Evolutionary conservation across 2,888 invertebrate genomes (phyloP).

Genomic region (Ellobium chinense): DNA sequence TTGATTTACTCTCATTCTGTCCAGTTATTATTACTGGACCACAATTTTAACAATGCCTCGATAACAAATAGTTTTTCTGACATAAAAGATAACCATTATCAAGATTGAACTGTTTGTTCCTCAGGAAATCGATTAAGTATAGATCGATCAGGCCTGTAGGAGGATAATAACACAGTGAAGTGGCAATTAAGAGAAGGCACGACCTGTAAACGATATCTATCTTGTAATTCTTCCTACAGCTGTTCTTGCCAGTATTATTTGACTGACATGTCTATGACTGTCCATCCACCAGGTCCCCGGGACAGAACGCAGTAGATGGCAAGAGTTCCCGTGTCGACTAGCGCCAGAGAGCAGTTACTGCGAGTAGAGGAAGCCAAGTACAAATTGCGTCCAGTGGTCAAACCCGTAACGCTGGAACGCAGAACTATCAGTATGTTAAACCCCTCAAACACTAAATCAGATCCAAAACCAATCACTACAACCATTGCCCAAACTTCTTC

Average conservation of each 20-base stretch:
- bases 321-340: conserved; percentile 53
- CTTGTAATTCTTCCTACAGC: no score
- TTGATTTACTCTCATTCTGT: no score
- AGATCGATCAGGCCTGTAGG: no score
- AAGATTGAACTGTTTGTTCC: no score
- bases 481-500: not conserved
- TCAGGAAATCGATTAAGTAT: no score
- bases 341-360: conserved; percentile 59
- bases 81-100: no score
- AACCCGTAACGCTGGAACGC: conserved; percentile 66
- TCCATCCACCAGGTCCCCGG: conserved; percentile 8
- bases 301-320: conserved; percentile 45
- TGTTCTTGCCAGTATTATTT: not conserved
- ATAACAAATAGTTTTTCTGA: no score
- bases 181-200: no score
- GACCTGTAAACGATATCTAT: no score
- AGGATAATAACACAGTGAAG: no score
- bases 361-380: conserved; percentile 61
- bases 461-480: conserved; percentile 12
- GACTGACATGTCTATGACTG: not conserved
- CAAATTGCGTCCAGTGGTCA: conserved; percentile 61
- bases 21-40: no score
- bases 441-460: conserved; percentile 45
- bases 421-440: conserved; percentile 65
- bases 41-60: no score